phyloP scores from a whole-genome alignment of 92 coral and sea anemone genomes.

The Pocillopora grandis region DNA sequence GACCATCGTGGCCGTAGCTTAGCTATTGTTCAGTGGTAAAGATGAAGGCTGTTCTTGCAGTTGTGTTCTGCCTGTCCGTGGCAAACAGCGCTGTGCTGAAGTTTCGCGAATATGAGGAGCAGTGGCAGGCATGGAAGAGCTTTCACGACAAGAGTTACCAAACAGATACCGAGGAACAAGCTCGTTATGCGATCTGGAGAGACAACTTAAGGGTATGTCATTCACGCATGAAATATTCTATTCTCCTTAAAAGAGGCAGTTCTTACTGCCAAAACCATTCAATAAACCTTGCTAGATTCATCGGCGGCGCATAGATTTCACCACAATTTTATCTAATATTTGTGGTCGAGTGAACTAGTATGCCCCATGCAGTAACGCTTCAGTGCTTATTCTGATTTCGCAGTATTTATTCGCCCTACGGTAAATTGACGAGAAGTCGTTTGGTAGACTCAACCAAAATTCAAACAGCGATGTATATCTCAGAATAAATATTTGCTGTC shows the following conservation, averaged over 20 bases:
- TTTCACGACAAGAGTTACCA: constrained; percentile 70
- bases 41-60: constrained; percentile 4
- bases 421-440: too few species aligned
- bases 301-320: too few species aligned
- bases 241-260: background rate
- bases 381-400: too few species aligned
- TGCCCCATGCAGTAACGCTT: too few species aligned
- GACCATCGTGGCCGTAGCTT: background rate
- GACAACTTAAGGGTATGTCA: constrained; percentile 73
- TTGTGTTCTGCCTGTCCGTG: constrained; percentile 28
- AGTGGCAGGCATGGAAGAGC: constrained; percentile 84
- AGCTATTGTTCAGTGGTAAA: background rate
- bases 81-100: constrained; percentile 51
- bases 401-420: too few species aligned
- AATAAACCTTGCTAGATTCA: too few species aligned
- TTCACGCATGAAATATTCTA: background rate
- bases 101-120: constrained; percentile 53
- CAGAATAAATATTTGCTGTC: too few species aligned
- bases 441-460: too few species aligned
- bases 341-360: too few species aligned
- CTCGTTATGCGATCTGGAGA: constrained; percentile 80
- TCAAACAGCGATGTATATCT: too few species aligned
- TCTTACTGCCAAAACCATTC: too few species aligned
- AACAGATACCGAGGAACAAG: constrained; percentile 66
- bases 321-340: too few species aligned